Evolutionary conservation across 2,113 vertebrate species (phyloP), one percentile per base, ranked within the genome.

Genomic region (Eidolon helvum): DNA sequence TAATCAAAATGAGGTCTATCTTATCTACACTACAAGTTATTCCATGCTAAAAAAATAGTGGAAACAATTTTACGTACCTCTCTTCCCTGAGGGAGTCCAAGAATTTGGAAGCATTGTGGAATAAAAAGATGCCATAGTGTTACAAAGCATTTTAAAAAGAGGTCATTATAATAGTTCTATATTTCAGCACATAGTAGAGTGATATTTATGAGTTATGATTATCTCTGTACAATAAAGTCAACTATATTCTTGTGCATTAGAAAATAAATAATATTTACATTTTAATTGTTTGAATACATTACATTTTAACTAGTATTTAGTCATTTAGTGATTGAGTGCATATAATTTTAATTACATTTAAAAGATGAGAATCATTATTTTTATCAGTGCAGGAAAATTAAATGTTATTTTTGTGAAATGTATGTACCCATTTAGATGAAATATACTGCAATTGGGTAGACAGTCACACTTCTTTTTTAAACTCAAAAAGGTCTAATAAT

Each of bases 71-170:
- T 87, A 94, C 75, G 90, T 98, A 99, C 99, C 99, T 99, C 99
- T 98, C 98, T 99, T 98, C 99, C 99, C 99, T 99, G 98, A 88
- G 95, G 92, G 61, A 98, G 98, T 98, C 98, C 98, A 98, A 97
- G 98, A 95, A 98, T 98, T 98, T 98, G 98, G 86, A 98, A 98
- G 98, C 98, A 95, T 98, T 96, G 98, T 91, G 94, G 97, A 97
- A 98, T 91, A 92, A 97, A 98, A 97, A 97, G 97, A 98, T 85
- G 78, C 40, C 96, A 95, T 19, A 69, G 78, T 92, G 96, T 97
- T 94, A 97, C 48, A 95, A 96, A 96, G 79, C n/a, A 94, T 98
- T 98, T 98, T 95, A 97, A 96, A 91, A 88, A 89, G 26, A 71
- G 21, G 43, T 77, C 43, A 79, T 84, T 84, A 77, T 24, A 9